Percentiles rank a stretch among this genome's conserved stretches.
These are phyloP conservation scores for Bucco capensis DNA, from an alignment of 2,113 vertebrate species.

Conservation along the genomic window DNA sequence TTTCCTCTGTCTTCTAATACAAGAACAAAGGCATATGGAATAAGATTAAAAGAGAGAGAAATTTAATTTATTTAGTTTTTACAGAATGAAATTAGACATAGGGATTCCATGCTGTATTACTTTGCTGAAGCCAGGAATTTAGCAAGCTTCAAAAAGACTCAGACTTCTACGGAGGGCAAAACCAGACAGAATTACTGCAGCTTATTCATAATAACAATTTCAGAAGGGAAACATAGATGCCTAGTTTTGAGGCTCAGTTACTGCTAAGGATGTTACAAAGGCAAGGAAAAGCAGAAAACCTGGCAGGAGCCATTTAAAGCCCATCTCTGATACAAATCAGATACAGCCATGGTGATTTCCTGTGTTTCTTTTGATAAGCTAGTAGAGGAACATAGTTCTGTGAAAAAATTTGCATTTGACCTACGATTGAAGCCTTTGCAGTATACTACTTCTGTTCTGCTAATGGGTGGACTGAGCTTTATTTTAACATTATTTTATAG, in stretches of 20 bases:
- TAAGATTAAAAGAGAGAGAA: not conserved
- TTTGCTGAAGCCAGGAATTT: not conserved
- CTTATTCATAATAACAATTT: not conserved
- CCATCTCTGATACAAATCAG: not conserved
- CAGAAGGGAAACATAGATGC: not conserved
- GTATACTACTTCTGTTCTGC: not conserved
- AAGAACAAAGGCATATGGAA: not conserved
- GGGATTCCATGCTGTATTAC: not conserved
- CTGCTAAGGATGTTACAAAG: not conserved
- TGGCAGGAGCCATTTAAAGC: not conserved
- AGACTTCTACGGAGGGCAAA: not conserved
- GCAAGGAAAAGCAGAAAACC: not conserved
- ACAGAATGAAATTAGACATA: not conserved
- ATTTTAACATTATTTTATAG: not conserved
- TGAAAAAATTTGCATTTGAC: not conserved
- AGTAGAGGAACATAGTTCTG: not conserved
- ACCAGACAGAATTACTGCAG: not conserved
- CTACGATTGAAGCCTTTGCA: not conserved
- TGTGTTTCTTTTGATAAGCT: not conserved
- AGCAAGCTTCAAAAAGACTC: not conserved
- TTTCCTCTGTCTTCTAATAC: not conserved
- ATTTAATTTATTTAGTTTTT: not conserved
- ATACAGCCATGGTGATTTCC: not conserved
- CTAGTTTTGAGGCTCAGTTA: not conserved
- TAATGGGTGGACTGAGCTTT: not conserved